A percentile compares a stretch with the other conserved stretches of the same genome.
phyloP scores from a whole-genome alignment of 2,888 invertebrate genomes.

The Listrodromus nycthemerus region DNA sequence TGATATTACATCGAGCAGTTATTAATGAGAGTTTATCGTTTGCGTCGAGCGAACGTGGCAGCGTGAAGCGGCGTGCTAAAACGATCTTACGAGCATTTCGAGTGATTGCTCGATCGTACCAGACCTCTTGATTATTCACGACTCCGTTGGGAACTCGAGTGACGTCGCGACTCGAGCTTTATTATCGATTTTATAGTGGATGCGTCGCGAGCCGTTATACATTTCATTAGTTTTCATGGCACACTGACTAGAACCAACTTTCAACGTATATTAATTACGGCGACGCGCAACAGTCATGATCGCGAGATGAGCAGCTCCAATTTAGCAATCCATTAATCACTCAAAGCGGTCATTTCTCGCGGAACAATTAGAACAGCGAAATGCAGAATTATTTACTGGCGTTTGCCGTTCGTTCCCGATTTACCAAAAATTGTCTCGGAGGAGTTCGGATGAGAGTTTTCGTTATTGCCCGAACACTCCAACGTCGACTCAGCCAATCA shows the following conservation, averaged over 20 bases:
- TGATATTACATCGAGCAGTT: neutral
- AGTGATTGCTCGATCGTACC: slow-evolving; percentile 14
- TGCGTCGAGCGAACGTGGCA: slow-evolving; percentile 33
- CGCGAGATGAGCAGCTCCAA: neutral
- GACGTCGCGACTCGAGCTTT: slow-evolving; percentile 31
- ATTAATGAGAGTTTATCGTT: slow-evolving; percentile 58
- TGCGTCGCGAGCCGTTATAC: slow-evolving; percentile 12
- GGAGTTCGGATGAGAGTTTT: neutral
- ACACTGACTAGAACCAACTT: neutral
- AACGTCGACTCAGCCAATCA: neutral
- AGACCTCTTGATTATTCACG: slow-evolving; percentile 44
- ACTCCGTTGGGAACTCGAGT: slow-evolving; percentile 40
- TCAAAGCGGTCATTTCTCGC: neutral
- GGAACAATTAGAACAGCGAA: neutral
- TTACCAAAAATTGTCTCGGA: neutral
- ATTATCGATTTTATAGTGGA: slow-evolving; percentile 33
- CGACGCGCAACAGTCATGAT: neutral
- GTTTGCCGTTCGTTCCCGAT: neutral
- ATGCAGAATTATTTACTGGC: neutral
- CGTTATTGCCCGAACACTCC: neutral
- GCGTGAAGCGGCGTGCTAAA: slow-evolving; percentile 36
- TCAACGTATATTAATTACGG: neutral
- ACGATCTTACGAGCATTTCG: slow-evolving; percentile 40
- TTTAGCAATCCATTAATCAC: neutral
- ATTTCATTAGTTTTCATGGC: neutral